Evolutionary conservation across 2,113 vertebrate species (phyloP).

Genomic region (Crypturellus undulatus): DNA sequence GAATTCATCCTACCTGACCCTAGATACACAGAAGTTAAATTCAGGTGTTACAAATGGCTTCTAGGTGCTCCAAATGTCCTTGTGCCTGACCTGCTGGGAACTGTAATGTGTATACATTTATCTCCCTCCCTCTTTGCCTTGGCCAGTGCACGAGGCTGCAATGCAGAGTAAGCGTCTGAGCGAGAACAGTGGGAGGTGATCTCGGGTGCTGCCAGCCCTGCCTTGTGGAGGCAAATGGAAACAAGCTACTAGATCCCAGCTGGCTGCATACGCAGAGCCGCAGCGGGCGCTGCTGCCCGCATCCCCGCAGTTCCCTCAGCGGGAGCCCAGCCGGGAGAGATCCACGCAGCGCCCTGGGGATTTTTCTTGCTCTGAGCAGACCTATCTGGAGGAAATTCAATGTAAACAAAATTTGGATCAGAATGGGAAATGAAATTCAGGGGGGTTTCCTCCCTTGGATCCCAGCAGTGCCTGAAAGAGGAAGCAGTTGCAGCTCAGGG

Average conservation of each 20-base stretch:
- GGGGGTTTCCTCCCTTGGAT: neutral
- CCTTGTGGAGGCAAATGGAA: neutral
- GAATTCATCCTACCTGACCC: neutral
- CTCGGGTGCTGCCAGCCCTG: neutral
- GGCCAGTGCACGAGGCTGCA: rapidly evolving
- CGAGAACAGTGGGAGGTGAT: rapidly evolving
- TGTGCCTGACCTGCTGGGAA: rapidly evolving
- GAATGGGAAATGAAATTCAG: neutral
- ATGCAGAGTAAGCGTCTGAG: neutral
- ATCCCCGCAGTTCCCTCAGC: neutral
- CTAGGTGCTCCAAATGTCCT: neutral
- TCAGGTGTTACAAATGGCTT: neutral
- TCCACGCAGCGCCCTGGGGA: rapidly evolving
- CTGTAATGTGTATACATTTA: neutral
- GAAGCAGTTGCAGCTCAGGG: neutral
- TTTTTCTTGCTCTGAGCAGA: neutral
- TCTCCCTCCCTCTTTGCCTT: neutral
- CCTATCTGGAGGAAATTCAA: neutral
- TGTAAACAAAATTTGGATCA: neutral
- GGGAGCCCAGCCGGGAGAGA: rapidly evolving
- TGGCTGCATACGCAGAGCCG: neutral
- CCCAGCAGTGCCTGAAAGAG: neutral
- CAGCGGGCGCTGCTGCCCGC: neutral
- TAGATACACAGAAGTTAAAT: neutral
- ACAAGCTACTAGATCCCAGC: too few relatives aligned